phyloP scores from a whole-genome alignment of 2,888 invertebrate species.

The Trissonchulus sp. region DNA sequence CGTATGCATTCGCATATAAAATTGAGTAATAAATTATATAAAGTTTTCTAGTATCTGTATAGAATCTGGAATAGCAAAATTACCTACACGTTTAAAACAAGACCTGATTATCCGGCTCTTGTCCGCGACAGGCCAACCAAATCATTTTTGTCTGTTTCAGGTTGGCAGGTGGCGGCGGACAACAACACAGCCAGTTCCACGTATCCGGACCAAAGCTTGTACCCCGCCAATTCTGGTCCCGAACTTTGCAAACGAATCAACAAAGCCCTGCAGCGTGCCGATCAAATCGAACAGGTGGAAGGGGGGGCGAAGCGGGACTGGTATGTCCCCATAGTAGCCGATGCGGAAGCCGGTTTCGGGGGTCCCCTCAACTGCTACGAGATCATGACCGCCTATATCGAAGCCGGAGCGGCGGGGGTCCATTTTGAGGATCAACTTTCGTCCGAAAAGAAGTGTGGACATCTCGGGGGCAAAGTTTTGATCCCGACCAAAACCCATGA shows the following conservation, averaged over 20 bases:
- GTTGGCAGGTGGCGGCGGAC: conserved; percentile 55
- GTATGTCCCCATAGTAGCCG: conserved; percentile 51
- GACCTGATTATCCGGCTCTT: too few relatives aligned
- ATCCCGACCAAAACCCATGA: conserved; percentile 52
- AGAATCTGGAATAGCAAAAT: too few relatives aligned
- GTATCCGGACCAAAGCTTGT: conserved; percentile 54
- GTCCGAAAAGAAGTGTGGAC: conserved; percentile 54
- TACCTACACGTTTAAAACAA: too few relatives aligned
- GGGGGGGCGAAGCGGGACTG: conserved; percentile 35
- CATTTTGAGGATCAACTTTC: conserved; percentile 54
- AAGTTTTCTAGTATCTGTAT: too few relatives aligned
- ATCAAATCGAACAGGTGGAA: conserved; percentile 47
- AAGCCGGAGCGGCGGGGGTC: conserved; percentile 50
- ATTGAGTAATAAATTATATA: too few relatives aligned
- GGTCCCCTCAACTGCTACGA: conserved; percentile 54
- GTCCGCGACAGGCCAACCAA: too few relatives aligned
- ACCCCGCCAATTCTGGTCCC: conserved; percentile 53
- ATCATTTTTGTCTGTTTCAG: too few relatives aligned
- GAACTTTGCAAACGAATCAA: conserved; percentile 50
- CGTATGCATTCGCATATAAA: too few relatives aligned
- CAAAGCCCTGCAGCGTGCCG: conserved; percentile 50
- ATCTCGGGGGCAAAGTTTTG: conserved; percentile 53
- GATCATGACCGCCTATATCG: conserved; percentile 52
- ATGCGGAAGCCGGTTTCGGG: conserved; percentile 54
- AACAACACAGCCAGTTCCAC: conserved; percentile 51